These are phyloP conservation scores for Melanocharis versteri DNA, from an alignment of 2,113 vertebrate species.

Conservation along the genomic window DNA sequence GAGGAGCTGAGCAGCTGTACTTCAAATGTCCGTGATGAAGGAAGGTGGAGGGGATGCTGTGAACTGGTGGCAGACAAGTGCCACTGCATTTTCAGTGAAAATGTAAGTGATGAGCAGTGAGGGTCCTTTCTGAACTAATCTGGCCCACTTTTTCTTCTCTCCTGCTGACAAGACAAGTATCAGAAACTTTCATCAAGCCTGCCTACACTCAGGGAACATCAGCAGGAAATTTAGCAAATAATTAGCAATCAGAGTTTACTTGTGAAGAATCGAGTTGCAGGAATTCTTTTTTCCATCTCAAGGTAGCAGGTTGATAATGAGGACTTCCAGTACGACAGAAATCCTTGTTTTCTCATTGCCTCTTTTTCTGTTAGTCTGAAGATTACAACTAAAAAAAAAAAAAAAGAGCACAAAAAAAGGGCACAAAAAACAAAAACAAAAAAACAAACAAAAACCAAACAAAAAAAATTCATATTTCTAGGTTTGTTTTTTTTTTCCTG, in stretches of 20 bases:
- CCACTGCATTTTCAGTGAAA: neutral
- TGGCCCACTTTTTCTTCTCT: constrained; percentile 14
- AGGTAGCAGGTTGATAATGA: neutral
- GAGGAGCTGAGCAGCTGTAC: neutral
- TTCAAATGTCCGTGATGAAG: neutral
- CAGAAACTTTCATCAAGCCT: constrained; percentile 49
- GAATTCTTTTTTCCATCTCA: neutral
- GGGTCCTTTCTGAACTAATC: neutral
- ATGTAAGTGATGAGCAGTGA: neutral
- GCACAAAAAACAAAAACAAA: neutral
- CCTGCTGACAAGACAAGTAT: constrained; percentile 15
- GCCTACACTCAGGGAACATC: constrained; percentile 14
- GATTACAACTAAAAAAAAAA: neutral
- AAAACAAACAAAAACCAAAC: no score
- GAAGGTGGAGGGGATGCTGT: neutral
- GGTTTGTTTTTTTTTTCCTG: neutral
- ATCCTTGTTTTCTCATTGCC: neutral
- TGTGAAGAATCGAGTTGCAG: neutral
- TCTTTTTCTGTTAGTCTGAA: neutral
- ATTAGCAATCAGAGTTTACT: constrained; percentile 53
- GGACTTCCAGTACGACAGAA: neutral
- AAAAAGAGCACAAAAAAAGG: neutral
- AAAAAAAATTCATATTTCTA: neutral
- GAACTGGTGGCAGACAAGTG: neutral
- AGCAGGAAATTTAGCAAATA: constrained; percentile 51